A percentile compares a stretch with the other conserved stretches of the same genome.
These are phyloP conservation scores for Clinocottus analis DNA, from an alignment of 2,113 vertebrate genomes.

Conservation along the genomic window DNA sequence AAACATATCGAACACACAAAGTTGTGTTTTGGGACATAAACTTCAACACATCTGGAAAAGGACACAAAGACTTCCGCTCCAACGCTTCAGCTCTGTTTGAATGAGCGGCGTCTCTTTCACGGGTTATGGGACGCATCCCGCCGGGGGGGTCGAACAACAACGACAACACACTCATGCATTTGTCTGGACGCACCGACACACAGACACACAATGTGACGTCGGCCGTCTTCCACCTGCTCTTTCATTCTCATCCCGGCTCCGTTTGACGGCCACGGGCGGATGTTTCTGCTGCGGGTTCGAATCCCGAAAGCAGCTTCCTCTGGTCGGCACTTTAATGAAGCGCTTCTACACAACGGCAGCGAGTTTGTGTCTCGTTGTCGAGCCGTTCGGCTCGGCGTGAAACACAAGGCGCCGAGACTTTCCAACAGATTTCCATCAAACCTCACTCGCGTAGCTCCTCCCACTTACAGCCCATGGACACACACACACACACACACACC, in stretches of 20 bases:
- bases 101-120: not conserved
- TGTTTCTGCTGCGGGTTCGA: slow-evolving; percentile 19
- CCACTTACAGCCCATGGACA: not conserved
- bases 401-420: slow-evolving; percentile 58
- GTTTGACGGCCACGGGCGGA: not conserved
- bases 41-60: too few species aligned
- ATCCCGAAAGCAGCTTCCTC: slow-evolving; percentile 34
- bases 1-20: too few species aligned
- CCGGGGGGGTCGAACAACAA: not conserved
- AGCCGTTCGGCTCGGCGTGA: slow-evolving; percentile 63
- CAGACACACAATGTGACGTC: not conserved
- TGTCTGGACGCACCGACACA: not conserved
- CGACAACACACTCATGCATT: not conserved
- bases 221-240: not conserved
- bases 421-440: slow-evolving; percentile 62
- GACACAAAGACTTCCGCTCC: too few species aligned
- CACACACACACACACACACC: too few species aligned
- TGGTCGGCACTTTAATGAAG: slow-evolving; percentile 42
- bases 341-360: slow-evolving; percentile 51
- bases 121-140: slow-evolving; percentile 19
- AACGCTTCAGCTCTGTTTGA: too few species aligned
- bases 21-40: not conserved
- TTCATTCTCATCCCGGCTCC: slow-evolving; percentile 10
- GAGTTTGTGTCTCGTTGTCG: slow-evolving; percentile 61
- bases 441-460: not conserved